phyloP scores from a whole-genome alignment of 2,113 vertebrate species.

The crab-eating macaque (Macaca fascicularis) region DNA sequence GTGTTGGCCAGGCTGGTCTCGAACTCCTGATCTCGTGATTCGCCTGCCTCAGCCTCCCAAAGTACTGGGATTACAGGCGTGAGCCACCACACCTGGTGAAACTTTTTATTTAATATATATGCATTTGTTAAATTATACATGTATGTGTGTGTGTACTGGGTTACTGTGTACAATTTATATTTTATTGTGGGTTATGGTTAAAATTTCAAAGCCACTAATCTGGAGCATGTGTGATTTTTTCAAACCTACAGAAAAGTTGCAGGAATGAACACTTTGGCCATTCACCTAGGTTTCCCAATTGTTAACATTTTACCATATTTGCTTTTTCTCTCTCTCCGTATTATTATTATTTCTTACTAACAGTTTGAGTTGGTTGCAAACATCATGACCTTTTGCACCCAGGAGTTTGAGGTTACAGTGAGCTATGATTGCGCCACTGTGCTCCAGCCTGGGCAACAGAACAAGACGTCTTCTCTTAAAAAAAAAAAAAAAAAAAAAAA shows the following conservation, averaged over 20 bases:
- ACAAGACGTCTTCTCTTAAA: no score
- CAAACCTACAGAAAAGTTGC: slow-evolving; percentile 6
- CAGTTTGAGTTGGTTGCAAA: slow-evolving; percentile 23
- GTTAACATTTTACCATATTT: slow-evolving; percentile 51
- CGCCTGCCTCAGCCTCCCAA: no score
- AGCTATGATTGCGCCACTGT: no score
- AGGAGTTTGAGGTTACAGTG: no score
- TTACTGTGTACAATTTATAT: slow-evolving; percentile 33
- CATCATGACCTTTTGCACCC: neutral
- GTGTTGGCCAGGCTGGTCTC: no score
- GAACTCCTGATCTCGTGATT: no score
- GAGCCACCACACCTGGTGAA: neutral
- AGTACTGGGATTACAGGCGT: no score
- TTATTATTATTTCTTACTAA: slow-evolving; percentile 36
- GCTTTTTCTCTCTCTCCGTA: neutral
- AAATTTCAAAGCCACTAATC: slow-evolving; percentile 4
- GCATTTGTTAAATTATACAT: slow-evolving; percentile 21
- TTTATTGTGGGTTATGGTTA: slow-evolving; percentile 22
- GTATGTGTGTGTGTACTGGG: neutral
- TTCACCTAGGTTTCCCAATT: slow-evolving; percentile 4
- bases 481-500: no score
- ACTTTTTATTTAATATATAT: slow-evolving; percentile 36
- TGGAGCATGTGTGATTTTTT: neutral
- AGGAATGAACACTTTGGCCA: neutral
- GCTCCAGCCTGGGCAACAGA: no score